A percentile compares a stretch with the other conserved stretches of the same genome.
Evolutionary conservation across 2,797 vertebrate genomes (phyloP).

Genomic region (Anniella stebbinsi): DNA sequence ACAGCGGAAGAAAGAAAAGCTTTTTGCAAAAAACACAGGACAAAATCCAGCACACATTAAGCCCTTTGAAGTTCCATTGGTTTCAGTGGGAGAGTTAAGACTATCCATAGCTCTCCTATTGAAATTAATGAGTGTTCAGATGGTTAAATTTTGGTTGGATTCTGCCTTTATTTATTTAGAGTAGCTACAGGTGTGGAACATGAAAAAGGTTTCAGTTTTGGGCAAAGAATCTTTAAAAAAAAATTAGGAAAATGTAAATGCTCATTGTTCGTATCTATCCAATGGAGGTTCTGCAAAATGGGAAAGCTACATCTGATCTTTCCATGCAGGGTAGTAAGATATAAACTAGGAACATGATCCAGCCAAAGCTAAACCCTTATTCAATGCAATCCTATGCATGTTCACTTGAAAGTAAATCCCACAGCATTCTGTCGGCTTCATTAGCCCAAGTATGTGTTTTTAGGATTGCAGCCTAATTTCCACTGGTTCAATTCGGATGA

Average conservation of each 20-base stretch:
- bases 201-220: not conserved
- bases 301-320: slow-evolving; percentile 8
- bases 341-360: not conserved
- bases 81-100: no score
- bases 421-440: not conserved
- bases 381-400: not conserved
- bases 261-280: not conserved
- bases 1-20: no score
- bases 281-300: not conserved
- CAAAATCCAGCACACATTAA: not conserved
- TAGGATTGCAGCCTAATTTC: not conserved
- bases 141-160: no score
- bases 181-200: not conserved
- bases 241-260: not conserved
- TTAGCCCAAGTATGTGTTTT: no score
- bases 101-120: no score
- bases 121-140: no score
- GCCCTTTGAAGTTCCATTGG: not conserved
- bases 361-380: not conserved
- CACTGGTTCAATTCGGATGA: no score
- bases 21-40: no score
- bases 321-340: slow-evolving; percentile 43
- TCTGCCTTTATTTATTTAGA: not conserved
- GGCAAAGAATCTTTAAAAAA: not conserved
- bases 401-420: not conserved